A percentile compares a stretch with the other conserved stretches of the same genome.
These are phyloP conservation scores for Pandemis corylana DNA, from an alignment of 2,888 invertebrate genomes.

Conservation along the genomic window DNA sequence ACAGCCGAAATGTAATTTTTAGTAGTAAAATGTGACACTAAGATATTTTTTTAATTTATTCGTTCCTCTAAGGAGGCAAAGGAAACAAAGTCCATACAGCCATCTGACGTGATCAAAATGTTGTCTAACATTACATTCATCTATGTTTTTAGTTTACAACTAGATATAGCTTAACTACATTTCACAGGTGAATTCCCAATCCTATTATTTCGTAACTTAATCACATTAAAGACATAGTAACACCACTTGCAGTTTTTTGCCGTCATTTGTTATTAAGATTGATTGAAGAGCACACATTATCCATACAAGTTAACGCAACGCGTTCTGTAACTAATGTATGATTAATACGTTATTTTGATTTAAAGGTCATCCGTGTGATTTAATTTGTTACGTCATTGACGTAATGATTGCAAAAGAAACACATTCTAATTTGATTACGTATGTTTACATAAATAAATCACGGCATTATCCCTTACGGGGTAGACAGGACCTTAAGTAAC, in stretches of 20 bases:
- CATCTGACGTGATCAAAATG: no score
- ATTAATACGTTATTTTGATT: slow-evolving; percentile 39
- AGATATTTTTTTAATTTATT: no score
- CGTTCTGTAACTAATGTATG: slow-evolving; percentile 28
- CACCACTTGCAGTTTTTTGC: slow-evolving; percentile 19
- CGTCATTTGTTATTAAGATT: slow-evolving; percentile 23
- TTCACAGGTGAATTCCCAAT: not conserved
- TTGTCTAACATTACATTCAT: no score
- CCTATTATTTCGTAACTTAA: not conserved
- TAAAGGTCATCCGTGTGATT: slow-evolving; percentile 8
- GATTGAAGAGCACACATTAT: slow-evolving; percentile 14
- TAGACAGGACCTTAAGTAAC: no score
- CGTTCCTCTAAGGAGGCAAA: no score
- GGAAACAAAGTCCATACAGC: no score
- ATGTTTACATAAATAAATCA: not conserved
- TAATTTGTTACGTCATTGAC: not conserved
- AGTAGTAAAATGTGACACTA: no score
- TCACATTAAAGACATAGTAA: not conserved
- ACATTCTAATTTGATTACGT: not conserved
- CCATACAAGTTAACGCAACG: slow-evolving; percentile 11
- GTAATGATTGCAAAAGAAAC: not conserved
- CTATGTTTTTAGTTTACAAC: no score
- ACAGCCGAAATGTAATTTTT: no score
- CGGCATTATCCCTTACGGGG: no score
- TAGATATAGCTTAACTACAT: not conserved